These are phyloP conservation scores for Caenorhabditis angaria DNA, from an alignment of 2,888 invertebrate species.

Conservation along the genomic window DNA sequence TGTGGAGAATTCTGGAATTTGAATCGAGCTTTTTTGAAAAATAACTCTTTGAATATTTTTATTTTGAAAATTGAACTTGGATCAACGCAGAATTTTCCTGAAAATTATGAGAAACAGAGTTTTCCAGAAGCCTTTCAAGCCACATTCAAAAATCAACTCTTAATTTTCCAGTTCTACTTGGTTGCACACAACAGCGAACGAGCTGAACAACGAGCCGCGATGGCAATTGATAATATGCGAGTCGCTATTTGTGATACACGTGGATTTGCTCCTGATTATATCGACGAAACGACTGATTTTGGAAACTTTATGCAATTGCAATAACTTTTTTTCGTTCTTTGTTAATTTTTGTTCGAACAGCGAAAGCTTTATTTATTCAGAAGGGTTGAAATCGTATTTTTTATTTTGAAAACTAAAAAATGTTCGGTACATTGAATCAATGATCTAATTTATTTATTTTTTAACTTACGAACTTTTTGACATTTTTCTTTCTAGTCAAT, in stretches of 20 bases:
- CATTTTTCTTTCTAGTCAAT: slow-evolving; percentile 10
- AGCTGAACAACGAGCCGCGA: slow-evolving; percentile 60
- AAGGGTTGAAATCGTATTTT: slow-evolving; percentile 12
- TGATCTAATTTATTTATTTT: slow-evolving; percentile 3
- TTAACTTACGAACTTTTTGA: background rate
- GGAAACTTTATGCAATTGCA: slow-evolving; percentile 21
- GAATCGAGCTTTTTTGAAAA: background rate
- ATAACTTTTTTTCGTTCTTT: slow-evolving; percentile 2
- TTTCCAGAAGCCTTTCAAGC: no score
- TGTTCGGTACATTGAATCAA: slow-evolving; percentile 19
- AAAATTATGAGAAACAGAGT: no score
- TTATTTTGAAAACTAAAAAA: background rate
- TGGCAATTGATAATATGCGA: slow-evolving; percentile 69
- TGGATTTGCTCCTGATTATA: slow-evolving; percentile 57
- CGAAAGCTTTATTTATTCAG: slow-evolving; percentile 11
- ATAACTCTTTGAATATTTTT: no score
- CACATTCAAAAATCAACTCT: no score
- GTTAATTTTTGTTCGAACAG: background rate
- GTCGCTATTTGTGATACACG: slow-evolving; percentile 67
- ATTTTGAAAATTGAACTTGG: no score
- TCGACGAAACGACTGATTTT: slow-evolving; percentile 48
- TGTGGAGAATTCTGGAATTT: background rate
- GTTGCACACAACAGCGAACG: slow-evolving; percentile 68
- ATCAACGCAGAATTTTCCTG: no score
- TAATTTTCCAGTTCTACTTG: slow-evolving; percentile 68